Evolutionary conservation across 2,888 invertebrate species (phyloP), one percentile per base, ranked within the genome.

Genomic region (Ectemnius lituratus): DNA sequence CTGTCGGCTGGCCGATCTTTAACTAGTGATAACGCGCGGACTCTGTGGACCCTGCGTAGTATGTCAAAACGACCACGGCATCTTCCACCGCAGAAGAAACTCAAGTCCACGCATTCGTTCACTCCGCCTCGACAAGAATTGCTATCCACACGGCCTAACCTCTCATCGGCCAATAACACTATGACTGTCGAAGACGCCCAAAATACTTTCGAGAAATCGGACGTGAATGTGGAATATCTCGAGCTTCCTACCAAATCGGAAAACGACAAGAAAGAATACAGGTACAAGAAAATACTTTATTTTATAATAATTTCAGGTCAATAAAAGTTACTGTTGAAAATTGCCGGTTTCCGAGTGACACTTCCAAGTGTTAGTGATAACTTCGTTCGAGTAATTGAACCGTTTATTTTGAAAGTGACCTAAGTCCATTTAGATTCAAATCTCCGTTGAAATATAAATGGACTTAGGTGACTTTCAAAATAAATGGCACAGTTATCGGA

Each of bases 221-320:
- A 76, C 13, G 52, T 72, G 8, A 81, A 83, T 45, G 80, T 86
- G 4, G 78, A 83, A 6, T 89, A 90, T 73, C 81, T 91, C n/a
- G 85, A 88, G 4, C 91, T 92, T 78, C 96, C 96, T 11, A 92
- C 93, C 47, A 95, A 96, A 91, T 96, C 96, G 63, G 93, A 93
- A 68, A 94, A 94, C 80, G 97, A 97, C 90, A 95, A 95, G 88
- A 97, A 96, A 88, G 91, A 94, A 70, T 96, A 96, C 88, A 95
- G 94, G 96, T 96, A 83, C 8, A 1, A 37, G 5, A 37, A 37
- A 6, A 37, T 37, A 11, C 8, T 37, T 1, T 23, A 3, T 3
- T 23, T 23, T 23, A 23, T 23, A 23, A 23, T 23, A 2, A 23
- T 23, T 23, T 23, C 0, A 23, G 3, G 3, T 23, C 2, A 23